These are phyloP conservation scores for Numenius arquata DNA, from an alignment of 2,113 vertebrate species.

Conservation along the genomic window DNA sequence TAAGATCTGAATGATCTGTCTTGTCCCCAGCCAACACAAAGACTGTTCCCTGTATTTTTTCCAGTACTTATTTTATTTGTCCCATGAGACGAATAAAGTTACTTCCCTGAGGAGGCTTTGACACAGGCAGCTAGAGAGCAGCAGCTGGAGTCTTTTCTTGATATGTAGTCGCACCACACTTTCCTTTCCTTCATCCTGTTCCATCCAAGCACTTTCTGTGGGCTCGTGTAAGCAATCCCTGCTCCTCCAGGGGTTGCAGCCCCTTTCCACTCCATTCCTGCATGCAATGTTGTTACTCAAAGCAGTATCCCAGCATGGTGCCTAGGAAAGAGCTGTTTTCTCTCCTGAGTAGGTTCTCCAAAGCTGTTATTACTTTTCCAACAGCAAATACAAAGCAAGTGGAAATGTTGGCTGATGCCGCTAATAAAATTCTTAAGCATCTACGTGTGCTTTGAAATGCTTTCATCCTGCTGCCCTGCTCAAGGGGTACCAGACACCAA, in stretches of 20 bases:
- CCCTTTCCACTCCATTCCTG: constrained; percentile 17
- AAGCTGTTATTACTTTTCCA: constrained; percentile 61
- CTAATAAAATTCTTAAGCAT: constrained; percentile 42
- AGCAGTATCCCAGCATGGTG: constrained; percentile 34
- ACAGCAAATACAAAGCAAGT: constrained; percentile 59
- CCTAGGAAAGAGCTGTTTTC: constrained; percentile 51
- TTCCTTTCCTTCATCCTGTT: constrained; percentile 29
- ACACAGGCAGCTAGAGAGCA: constrained; percentile 25
- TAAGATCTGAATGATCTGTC: neutral
- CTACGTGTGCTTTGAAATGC: constrained; percentile 44
- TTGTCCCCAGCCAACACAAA: neutral
- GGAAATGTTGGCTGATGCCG: constrained; percentile 53
- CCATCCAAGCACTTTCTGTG: neutral
- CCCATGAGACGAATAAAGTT: neutral
- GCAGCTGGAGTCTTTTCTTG: constrained; percentile 42
- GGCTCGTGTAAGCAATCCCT: neutral
- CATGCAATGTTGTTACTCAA: constrained; percentile 60
- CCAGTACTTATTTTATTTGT: constrained; percentile 37
- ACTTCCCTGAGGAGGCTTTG: neutral
- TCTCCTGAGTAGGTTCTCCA: constrained; percentile 45
- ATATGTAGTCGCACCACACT: neutral
- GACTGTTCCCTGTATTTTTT: constrained; percentile 24
- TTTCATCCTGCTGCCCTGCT: neutral
- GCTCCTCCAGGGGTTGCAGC: constrained; percentile 7
- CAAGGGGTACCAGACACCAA: neutral